phyloP scores from a whole-genome alignment of 2,888 invertebrate genomes.

The Pristionchus mayeri region DNA sequence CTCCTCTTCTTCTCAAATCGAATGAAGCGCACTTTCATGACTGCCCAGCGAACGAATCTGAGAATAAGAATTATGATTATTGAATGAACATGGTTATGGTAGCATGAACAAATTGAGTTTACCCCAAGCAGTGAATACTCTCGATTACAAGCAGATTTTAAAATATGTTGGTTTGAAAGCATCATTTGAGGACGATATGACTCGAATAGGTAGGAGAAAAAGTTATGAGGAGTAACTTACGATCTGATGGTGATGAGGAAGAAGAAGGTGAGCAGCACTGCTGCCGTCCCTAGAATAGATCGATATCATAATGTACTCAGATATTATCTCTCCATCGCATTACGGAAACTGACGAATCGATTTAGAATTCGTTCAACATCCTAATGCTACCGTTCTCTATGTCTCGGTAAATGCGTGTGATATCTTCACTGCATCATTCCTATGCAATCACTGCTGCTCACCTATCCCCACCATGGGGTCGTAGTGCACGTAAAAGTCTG shows the following conservation, averaged over 20 bases:
- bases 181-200: too few species aligned
- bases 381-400: not conserved
- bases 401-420: not conserved
- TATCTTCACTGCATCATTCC: not conserved
- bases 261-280: constrained; percentile 69
- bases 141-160: too few species aligned
- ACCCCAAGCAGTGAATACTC: too few species aligned
- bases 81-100: not conserved
- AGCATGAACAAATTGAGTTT: too few species aligned
- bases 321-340: too few species aligned
- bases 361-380: too few species aligned
- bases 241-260: constrained; percentile 61
- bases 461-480: constrained; percentile 72
- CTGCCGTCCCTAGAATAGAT: constrained; percentile 60
- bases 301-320: not conserved
- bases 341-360: too few species aligned
- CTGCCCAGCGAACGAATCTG: constrained; percentile 63
- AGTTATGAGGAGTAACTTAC: constrained; percentile 16
- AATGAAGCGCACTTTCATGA: constrained; percentile 60
- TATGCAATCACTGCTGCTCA: not conserved
- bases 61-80: not conserved
- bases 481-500: constrained; percentile 70
- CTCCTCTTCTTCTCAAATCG: constrained; percentile 49
- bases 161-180: too few species aligned
- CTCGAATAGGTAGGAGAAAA: not conserved